phyloP scores from a whole-genome alignment of 2,797 vertebrate species.

The Peromyscus nudipes region DNA sequence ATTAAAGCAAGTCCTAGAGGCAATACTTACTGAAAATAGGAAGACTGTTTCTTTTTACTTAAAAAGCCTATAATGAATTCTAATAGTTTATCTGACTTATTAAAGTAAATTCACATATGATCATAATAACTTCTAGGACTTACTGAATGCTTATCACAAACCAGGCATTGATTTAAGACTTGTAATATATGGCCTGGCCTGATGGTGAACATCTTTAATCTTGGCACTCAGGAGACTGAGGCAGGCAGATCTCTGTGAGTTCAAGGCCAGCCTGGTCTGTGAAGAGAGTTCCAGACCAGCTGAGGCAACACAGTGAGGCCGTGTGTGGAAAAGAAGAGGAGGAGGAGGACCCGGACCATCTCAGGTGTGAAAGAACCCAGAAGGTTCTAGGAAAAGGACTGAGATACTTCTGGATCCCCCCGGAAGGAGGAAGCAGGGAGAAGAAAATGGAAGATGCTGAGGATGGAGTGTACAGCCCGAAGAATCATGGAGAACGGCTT shows the following conservation, averaged over 20 bases:
- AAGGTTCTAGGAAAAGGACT: conserved; percentile 46
- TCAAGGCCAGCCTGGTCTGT: background rate
- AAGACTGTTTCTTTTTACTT: conserved; percentile 66
- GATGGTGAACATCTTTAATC: background rate
- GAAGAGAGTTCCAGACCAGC: background rate
- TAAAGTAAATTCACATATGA: conserved; percentile 45
- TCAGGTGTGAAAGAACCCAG: background rate
- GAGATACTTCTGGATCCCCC: background rate
- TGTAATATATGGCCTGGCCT: background rate
- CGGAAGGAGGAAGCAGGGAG: conserved; percentile 2
- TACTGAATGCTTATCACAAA: background rate
- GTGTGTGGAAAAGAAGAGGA: background rate
- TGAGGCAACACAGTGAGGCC: background rate
- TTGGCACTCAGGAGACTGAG: background rate
- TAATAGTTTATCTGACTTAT: conserved; percentile 64
- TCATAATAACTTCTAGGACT: conserved; percentile 56
- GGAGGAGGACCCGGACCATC: background rate
- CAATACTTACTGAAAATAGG: conserved; percentile 68
- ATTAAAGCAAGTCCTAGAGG: conserved; percentile 77
- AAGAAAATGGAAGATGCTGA: background rate
- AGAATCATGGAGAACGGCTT: conserved; percentile 85
- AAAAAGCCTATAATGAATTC: conserved; percentile 61
- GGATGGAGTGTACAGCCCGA: conserved; percentile 24
- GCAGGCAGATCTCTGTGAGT: background rate
- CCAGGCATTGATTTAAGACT: conserved; percentile 40